Base-by-base conservation (phyloP, 64 coral and sea anemone genomes). In the Catalaphyllia jardinei region DNA sequence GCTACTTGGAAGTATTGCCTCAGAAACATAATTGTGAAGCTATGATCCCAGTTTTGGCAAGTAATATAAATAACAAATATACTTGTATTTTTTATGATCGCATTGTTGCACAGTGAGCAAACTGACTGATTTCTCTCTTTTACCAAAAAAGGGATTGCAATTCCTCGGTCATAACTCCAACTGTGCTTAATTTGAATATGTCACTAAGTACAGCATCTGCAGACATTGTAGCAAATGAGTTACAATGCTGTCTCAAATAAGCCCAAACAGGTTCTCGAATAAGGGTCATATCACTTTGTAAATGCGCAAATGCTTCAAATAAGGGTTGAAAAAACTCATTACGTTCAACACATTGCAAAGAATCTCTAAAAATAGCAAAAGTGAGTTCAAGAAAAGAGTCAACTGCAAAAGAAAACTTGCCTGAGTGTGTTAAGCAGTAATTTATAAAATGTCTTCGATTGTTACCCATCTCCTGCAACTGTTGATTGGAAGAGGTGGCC, bases 161-260 rank as follows among this genome's bases (percentile, higher is more conserved):
- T n/a, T 74, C 29, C 31, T 74, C 9, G 9, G 31, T 31, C 72
- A 74, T 74, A 30, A 74, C 72, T 31, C 72, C 72, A 74, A 74
- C 72, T 74, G 72, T 74, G 4, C 38, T 74, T 74, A 33, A 74
- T 31, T 33, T 74, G 27, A 74, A 74, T 38, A 79, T 78, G 75
- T 91, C 89, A 84, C 89, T 91, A 91, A 91, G 83, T 27, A 91
- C 79, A 91, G 89, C 89, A 91, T 91, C 78, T 91, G 79, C 69
- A 91, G 89, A 75, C 89, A 83, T 83, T 84, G 79, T 38, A 74
- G 67, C 72, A 67, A 91, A 83, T 29, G 88, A 90, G 20, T 79
- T 79, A 55, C 89, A 83, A 55, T 76, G 89, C 10, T 91, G 22
- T 91, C 89, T 91, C n/a, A 91, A 33, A 71, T 59, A 76, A 74